Evolutionary conservation across 2,113 vertebrate species (phyloP), one percentile per base, ranked within the genome.

Genomic region (Romanogobio albipinnatus): DNA sequence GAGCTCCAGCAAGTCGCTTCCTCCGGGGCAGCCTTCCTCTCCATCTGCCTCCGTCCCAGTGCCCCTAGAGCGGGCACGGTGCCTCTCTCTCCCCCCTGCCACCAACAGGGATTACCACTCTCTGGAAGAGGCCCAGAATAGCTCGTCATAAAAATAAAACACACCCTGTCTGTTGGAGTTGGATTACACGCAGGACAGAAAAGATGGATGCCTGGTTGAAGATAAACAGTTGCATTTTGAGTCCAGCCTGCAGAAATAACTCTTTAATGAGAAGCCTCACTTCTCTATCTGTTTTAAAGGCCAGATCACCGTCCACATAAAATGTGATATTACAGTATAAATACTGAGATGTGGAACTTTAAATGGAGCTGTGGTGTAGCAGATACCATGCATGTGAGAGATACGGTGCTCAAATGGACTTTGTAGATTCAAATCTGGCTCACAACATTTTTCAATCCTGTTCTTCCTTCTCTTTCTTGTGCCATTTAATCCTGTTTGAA

Each of bases 1-100:
- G 70, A 36, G 87, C 89, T 87, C 89, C 15, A 26, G 19, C 14
- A 33, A 84, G 73, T 61, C 47, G 51, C 56, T 45, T 51, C 75
- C 81, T 56, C 75, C 73, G 22, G 78, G 61, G 61, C 24, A 51
- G 29, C 10, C n/a, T 74, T 29, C 79, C 10, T 64, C 14, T 59
- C 22, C 68, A 58, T 45, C 84, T 59, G 39, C 36, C 75, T 58
- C 47, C 39, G 75, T 62, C 74, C 61, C 49, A 85, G 45, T 78
- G 66, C 66, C 79, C 58, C 74, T 29, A 59, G 14, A 59, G 51
- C 43, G 61, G 56, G 51, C 87, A 86, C 58, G 47, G 51, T 88
- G 61, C 75, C 68, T 49, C 64, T 22, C 45, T 68, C 53, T 56
- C 73, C 56, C 53, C 78, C 75, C 71, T 59, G 43, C 24, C 47